Evolutionary conservation across 2,888 invertebrate species (phyloP).

Genomic region (Laspeyria flexula): DNA sequence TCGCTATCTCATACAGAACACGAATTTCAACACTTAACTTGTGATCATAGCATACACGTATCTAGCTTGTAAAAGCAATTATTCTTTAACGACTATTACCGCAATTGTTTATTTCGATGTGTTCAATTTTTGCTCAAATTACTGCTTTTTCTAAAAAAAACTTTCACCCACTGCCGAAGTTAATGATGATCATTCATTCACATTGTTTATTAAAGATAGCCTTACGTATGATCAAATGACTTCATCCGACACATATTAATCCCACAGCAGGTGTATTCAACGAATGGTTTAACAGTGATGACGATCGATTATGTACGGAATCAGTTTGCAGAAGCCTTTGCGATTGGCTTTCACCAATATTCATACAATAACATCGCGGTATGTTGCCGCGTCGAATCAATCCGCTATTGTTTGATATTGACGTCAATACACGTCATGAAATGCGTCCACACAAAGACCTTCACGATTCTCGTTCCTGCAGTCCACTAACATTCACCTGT

Average conservation of each 20-base stretch:
- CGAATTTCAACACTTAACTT: slow-evolving; percentile 39
- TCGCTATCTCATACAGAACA: slow-evolving; percentile 60
- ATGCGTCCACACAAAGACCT: slow-evolving; percentile 45
- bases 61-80: slow-evolving; percentile 49
- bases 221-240: not conserved
- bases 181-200: slow-evolving; percentile 16
- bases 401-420: slow-evolving; percentile 67
- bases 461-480: slow-evolving; percentile 45
- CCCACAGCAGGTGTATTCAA: slow-evolving; percentile 8
- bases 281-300: slow-evolving; percentile 18
- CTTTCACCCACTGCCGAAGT: slow-evolving; percentile 28
- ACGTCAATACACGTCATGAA: slow-evolving; percentile 60
- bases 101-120: slow-evolving; percentile 34
- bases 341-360: slow-evolving; percentile 60
- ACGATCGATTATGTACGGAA: slow-evolving; percentile 39
- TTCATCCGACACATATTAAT: not conserved
- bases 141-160: slow-evolving; percentile 15
- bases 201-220: slow-evolving; percentile 20
- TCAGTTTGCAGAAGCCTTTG: slow-evolving; percentile 44
- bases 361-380: slow-evolving; percentile 46
- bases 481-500: slow-evolving; percentile 52
- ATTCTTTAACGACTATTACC: slow-evolving; percentile 48
- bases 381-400: slow-evolving; percentile 58
- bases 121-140: slow-evolving; percentile 31
- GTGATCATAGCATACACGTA: slow-evolving; percentile 47